These are phyloP conservation scores for Bubalus kerabau DNA, from an alignment of 2,113 vertebrate species.

Conservation along the genomic window DNA sequence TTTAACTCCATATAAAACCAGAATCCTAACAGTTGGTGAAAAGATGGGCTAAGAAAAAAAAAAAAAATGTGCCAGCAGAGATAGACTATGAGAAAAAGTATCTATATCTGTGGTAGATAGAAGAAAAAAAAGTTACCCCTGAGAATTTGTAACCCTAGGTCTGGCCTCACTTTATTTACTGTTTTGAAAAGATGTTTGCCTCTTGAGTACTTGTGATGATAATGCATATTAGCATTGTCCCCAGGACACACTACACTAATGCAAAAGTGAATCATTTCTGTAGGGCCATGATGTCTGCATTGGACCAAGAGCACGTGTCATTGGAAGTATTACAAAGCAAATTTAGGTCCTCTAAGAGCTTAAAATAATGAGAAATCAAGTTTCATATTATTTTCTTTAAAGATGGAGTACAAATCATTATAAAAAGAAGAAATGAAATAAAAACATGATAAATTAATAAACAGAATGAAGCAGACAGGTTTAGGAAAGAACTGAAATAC, in stretches of 20 bases:
- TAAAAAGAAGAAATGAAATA: neutral
- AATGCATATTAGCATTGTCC: neutral
- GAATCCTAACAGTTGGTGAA: neutral
- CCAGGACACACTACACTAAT: neutral
- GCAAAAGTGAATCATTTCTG: neutral
- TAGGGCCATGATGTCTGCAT: neutral
- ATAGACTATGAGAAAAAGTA: neutral
- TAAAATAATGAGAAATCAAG: neutral
- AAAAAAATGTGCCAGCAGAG: neutral
- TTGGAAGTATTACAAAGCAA: neutral
- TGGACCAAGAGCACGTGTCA: neutral
- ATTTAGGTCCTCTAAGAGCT: neutral
- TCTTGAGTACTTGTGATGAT: neutral
- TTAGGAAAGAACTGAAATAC: neutral
- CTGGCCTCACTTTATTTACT: neutral
- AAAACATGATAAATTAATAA: neutral
- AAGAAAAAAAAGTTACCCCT: neutral
- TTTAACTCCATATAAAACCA: neutral
- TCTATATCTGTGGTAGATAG: neutral
- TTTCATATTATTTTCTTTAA: neutral
- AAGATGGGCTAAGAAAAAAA: neutral
- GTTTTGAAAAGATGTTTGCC: neutral
- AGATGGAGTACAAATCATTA: neutral
- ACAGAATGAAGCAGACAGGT: neutral
- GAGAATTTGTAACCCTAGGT: neutral